Base-by-base conservation (phyloP, 2,888 invertebrate species). In the Rhingia rostrata region DNA sequence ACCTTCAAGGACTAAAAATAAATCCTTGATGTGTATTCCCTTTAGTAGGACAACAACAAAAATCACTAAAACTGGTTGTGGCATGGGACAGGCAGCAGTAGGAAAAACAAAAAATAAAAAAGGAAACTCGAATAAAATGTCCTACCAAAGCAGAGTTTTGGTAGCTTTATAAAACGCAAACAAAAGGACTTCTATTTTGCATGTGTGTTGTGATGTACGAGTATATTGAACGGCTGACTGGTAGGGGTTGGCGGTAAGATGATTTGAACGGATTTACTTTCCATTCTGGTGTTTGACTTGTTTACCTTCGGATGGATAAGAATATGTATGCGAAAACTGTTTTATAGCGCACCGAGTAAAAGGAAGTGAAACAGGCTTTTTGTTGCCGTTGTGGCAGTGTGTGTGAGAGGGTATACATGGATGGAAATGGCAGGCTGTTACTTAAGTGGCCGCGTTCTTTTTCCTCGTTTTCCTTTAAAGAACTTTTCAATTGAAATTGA, bases 271-370 rank as follows among this genome's bases (percentile, higher is more conserved):
- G 53, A 32, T 54, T 66, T 66, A 32, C 53, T 53, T 54, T 66
- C 4, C 35, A 33, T 60, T 53, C 43, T 54, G 41, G 45, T 63
- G 61, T 63, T 72, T 35, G 30, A 30, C 73, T 43, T 63, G 73
- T 73, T 72, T 73, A 63, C 73, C 54, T 63, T 49, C 60, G 33
- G 22, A 45, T 54, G 53, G 32, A 73, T 70, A 32, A 64, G 73
- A 32, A 12, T 39, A 53, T 53, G 32, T 22, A 53, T 30, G 43
- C 35, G 51, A 58, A 60, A 61, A 61, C 35, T 51, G 43, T 53
- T 43, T 72, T 61, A 22, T 43, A 61, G 45, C n/a, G 22, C n/a
- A 6, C 30, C 32, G 22, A 2, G 22, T 22, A 22, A 22, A 22
- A 39, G 32, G 22, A 39, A 51, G n/a, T 14, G 43, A 5, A 32